phyloP scores from a whole-genome alignment of 2,888 invertebrate genomes.

The Drosophila cracens region DNA sequence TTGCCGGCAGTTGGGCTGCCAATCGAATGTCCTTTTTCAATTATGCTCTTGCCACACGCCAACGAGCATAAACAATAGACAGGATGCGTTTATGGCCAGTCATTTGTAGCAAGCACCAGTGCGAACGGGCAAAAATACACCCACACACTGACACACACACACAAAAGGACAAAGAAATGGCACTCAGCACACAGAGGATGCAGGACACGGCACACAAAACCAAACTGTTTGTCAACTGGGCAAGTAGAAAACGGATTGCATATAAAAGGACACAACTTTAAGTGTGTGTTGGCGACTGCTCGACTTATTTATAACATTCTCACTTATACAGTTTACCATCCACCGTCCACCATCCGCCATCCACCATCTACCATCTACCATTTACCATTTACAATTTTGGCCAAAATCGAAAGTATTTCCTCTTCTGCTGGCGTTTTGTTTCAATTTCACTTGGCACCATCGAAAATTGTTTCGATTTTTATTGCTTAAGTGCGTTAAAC shows the following conservation, averaged over 20 bases:
- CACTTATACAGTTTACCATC: conserved; percentile 65
- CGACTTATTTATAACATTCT: conserved; percentile 78
- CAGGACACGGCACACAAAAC: conserved; percentile 36
- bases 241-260: conserved; percentile 54
- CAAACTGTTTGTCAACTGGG: conserved; percentile 69
- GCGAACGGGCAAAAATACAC: conserved; percentile 22
- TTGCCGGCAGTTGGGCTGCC: conserved; percentile 44
- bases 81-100: conserved; percentile 78
- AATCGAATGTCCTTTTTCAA: conserved; percentile 78
- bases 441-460: conserved; percentile 75
- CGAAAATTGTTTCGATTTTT: conserved; percentile 80
- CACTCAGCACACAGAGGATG: conserved; percentile 14
- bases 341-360: conserved; percentile 40
- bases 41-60: conserved; percentile 75
- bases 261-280: conserved; percentile 57
- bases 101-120: conserved; percentile 68
- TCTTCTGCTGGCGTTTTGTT: conserved; percentile 66
- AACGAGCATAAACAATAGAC: conserved; percentile 76
- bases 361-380: conserved; percentile 16
- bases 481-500: conserved; percentile 81
- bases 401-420: conserved; percentile 69
- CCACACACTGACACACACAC: neutral
- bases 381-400: conserved; percentile 29
- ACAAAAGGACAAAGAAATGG: neutral
- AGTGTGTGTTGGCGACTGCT: conserved; percentile 38